Conservation (phyloP, 1,140 invertebrate genomes). For the Ceratina japonica region DNA sequence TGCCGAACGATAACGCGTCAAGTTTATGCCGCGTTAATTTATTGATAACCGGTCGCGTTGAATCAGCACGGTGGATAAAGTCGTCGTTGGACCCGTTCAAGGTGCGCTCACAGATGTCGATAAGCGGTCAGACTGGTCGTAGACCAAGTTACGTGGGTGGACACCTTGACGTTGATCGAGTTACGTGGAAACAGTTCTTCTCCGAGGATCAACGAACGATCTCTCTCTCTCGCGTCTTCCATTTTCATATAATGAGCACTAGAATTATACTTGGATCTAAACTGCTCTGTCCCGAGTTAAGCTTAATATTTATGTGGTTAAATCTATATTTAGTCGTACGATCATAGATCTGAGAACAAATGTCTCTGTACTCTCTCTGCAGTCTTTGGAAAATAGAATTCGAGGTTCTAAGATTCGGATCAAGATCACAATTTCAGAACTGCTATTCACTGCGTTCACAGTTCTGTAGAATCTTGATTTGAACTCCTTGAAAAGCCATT, state of each 20-base stretch:
- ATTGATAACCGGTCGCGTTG: constrained; percentile 28
- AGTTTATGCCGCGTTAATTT: constrained; percentile 29
- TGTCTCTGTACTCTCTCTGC: too few species aligned
- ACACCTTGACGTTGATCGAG: constrained; percentile 40
- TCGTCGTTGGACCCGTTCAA: constrained; percentile 30
- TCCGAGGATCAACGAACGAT: not conserved
- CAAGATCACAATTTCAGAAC: too few species aligned
- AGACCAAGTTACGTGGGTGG: constrained; percentile 28
- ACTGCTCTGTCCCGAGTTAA: not conserved
- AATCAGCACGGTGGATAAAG: constrained; percentile 37
- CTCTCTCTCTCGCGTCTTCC: not conserved
- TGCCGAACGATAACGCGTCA: constrained; percentile 22
- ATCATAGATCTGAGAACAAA: too few species aligned
- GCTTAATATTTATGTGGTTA: too few species aligned
- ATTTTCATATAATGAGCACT: not conserved
- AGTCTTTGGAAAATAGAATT: too few species aligned
- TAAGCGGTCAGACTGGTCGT: constrained; percentile 39
- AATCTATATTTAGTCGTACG: constrained; percentile 1
- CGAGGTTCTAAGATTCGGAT: too few species aligned
- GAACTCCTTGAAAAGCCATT: too few species aligned
- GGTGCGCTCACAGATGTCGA: constrained; percentile 41
- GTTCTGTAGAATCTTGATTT: too few species aligned
- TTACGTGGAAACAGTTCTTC: constrained; percentile 7
- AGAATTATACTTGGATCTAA: constrained; percentile 4
- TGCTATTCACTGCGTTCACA: too few species aligned